phyloP scores from a whole-genome alignment of 2,113 vertebrate species.

The Pollimyrus isidori region DNA sequence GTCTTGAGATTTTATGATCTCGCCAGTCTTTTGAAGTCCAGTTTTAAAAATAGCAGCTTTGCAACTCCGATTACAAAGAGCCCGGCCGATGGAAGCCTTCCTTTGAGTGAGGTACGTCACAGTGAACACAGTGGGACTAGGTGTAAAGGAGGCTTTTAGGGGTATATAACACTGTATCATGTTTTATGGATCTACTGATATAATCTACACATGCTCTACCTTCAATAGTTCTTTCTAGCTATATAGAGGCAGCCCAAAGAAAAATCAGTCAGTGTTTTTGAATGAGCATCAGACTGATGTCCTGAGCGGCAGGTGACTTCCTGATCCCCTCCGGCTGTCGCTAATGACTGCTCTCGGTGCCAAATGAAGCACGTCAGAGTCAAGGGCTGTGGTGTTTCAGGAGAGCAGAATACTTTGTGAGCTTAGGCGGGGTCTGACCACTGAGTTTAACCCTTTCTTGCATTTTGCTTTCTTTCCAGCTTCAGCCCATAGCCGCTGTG shows the following conservation, averaged over 20 bases:
- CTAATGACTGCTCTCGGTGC: neutral
- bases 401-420: neutral
- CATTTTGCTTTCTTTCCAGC: neutral
- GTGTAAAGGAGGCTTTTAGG: neutral
- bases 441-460: neutral
- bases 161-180: neutral
- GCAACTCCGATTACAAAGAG: neutral
- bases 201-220: neutral
- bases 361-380: neutral
- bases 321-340: neutral
- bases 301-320: neutral
- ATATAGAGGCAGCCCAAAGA: neutral
- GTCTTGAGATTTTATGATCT: neutral
- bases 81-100: neutral
- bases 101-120: neutral
- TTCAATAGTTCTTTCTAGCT: neutral
- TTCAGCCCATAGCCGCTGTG: neutral
- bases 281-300: neutral
- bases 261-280: neutral
- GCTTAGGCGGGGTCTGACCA: neutral
- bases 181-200: neutral
- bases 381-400: neutral
- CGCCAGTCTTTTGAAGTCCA: neutral
- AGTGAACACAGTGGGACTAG: neutral
- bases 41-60: neutral